These are phyloP conservation scores for Notothenia coriiceps DNA, from an alignment of 2,113 vertebrate species.

Conservation along the genomic window DNA sequence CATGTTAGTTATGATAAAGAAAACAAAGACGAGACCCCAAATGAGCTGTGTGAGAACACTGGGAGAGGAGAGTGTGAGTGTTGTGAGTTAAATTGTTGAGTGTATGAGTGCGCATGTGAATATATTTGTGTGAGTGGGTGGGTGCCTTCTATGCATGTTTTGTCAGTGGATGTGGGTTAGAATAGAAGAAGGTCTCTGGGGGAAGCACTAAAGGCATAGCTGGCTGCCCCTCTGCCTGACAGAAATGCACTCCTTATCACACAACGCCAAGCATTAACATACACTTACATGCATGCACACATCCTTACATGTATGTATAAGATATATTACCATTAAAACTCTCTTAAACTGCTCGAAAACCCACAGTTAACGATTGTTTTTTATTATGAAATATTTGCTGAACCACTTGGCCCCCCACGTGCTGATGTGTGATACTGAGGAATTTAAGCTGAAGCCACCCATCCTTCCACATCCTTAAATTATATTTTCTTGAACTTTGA, in stretches of 20 bases:
- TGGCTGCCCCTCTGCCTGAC: conserved; percentile 5
- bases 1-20: background rate
- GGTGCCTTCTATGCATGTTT: conserved; percentile 11
- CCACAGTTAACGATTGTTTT: too few species aligned
- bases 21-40: background rate
- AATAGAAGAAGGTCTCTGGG: conserved; percentile 10
- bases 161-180: conserved; percentile 1
- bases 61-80: background rate
- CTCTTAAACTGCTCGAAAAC: background rate
- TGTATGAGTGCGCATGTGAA: background rate
- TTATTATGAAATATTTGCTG: conserved; percentile 1
- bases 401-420: conserved; percentile 14
- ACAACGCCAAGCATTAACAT: background rate
- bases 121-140: conserved; percentile 2
- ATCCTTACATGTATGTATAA: background rate
- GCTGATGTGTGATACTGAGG: background rate
- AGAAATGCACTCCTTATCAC: background rate
- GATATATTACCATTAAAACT: background rate
- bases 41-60: background rate
- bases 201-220: background rate
- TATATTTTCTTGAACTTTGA: conserved; percentile 11
- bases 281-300: background rate
- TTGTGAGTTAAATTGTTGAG: background rate
- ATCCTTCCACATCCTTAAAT: conserved; percentile 9
- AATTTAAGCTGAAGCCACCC: conserved; percentile 11